Base-by-base conservation (phyloP, 2,113 vertebrate species). In the Indicator indicator region DNA sequence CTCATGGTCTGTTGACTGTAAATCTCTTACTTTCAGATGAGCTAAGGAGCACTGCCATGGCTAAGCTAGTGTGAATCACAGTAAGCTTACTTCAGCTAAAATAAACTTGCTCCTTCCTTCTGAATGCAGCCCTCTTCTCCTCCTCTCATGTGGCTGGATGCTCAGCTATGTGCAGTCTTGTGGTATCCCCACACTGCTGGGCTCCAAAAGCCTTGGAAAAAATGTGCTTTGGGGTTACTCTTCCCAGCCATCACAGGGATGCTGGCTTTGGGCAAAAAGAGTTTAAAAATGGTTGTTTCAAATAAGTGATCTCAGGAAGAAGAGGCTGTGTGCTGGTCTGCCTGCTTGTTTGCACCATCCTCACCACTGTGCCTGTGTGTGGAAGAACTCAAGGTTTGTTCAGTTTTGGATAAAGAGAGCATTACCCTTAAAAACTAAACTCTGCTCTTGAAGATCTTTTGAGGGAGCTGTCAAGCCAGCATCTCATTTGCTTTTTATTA, bases 401-500 rank as follows among this genome's bases (percentile, higher is more conserved):
- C 63, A 26, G 79, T 85, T 97, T 87, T 95, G 83, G 93, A 91
- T 83, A 91, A 28, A 86, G 40, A 79, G 87, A 88, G 50, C 2
- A 5, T 67, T 67, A 44, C 58, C 84, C 84, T 65, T 93, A 60
- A 90, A 96, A 96, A 82, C 78, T 92, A 79, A 94, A 95, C 95
- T 87, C 77, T 87, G 36, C 68, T 90, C 89, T 93, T 92, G 50
- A 83, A 96, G 87, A 75, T 92, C 84, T 96, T 97, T 94, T 85
- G 75, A 93, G 90, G 77, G 81, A 95, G 72, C 83, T 96, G 93
- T 94, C 94, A 95, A 94, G 63, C n/a, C 68, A 80, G 77, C 52
- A 77, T 94, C 79, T 96, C 32, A 42, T 95, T 95, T 97, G 48
- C 73, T 86, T 95, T 96, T 95, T 93, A 30, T 92, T 90, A 30